These are phyloP conservation scores for Drosophila asahinai DNA, from an alignment of 1,140 invertebrate species.

Conservation along the genomic window DNA sequence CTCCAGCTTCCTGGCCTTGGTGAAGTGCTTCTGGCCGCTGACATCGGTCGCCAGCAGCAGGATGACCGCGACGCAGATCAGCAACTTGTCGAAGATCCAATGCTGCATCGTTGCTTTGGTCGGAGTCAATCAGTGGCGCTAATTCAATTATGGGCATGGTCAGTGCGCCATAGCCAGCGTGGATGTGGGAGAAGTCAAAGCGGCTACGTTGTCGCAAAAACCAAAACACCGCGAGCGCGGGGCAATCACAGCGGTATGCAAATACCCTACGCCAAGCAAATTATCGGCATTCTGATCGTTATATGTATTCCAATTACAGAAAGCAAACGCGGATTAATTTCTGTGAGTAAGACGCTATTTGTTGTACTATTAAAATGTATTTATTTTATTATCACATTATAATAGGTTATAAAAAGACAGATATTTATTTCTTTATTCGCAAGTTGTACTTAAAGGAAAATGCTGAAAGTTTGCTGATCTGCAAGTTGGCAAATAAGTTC, in stretches of 20 bases:
- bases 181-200: constrained; percentile 25
- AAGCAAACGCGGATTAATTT: neutral
- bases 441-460: neutral
- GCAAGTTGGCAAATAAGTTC: too few relatives aligned
- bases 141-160: constrained; percentile 75
- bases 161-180: constrained; percentile 39
- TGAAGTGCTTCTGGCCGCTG: constrained; percentile 59
- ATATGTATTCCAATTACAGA: neutral
- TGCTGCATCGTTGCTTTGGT: constrained; percentile 26
- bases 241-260: too few relatives aligned
- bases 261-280: neutral
- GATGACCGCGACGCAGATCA: constrained; percentile 23
- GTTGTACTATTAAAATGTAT: neutral
- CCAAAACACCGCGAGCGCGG: constrained; percentile 33
- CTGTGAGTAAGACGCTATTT: too few relatives aligned
- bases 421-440: too few relatives aligned
- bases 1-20: constrained; percentile 61
- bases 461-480: neutral
- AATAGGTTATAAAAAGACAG: too few relatives aligned
- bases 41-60: constrained; percentile 33
- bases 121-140: constrained; percentile 46
- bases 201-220: constrained; percentile 49
- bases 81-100: constrained; percentile 4
- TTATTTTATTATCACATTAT: neutral
- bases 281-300: neutral